These are phyloP conservation scores for Gadus chalcogrammus DNA, from an alignment of 2,113 vertebrate species.

Conservation along the genomic window DNA sequence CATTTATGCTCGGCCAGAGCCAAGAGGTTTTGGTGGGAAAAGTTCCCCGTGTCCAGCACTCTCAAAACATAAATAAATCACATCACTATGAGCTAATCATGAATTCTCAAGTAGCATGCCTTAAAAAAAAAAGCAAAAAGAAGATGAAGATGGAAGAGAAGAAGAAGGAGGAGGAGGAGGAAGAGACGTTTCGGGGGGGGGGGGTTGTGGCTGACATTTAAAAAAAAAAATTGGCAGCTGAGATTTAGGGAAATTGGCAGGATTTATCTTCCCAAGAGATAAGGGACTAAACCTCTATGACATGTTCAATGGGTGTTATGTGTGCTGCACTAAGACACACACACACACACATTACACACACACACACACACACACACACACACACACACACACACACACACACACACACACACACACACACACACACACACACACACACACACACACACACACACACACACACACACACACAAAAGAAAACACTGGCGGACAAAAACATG, in stretches of 20 bases:
- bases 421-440: too few relatives aligned
- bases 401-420: background rate
- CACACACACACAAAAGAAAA: background rate
- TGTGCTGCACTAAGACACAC: slow-evolving; percentile 5
- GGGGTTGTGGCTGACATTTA: slow-evolving; percentile 35
- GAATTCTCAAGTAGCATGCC: slow-evolving; percentile 58
- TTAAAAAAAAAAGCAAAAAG: slow-evolving; percentile 8
- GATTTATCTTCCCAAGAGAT: slow-evolving; percentile 46
- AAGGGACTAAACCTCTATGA: slow-evolving; percentile 33
- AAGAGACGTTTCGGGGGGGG: background rate
- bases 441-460: background rate
- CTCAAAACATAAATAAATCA: slow-evolving; percentile 77
- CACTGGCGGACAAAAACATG: slow-evolving; percentile 19
- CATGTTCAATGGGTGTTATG: slow-evolving; percentile 38
- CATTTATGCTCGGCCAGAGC: slow-evolving; percentile 54
- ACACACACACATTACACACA: too few relatives aligned
- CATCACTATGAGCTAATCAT: slow-evolving; percentile 69
- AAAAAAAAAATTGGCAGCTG: slow-evolving; percentile 54
- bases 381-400: slow-evolving; percentile 1
- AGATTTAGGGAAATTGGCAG: slow-evolving; percentile 41
- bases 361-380: background rate
- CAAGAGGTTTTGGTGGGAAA: slow-evolving; percentile 74
- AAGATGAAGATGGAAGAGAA: background rate
- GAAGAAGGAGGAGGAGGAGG: too few relatives aligned
- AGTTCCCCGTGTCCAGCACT: slow-evolving; percentile 63